Conservation (phyloP, 2,888 invertebrate genomes). For the Polydrusus tereticollis region DNA sequence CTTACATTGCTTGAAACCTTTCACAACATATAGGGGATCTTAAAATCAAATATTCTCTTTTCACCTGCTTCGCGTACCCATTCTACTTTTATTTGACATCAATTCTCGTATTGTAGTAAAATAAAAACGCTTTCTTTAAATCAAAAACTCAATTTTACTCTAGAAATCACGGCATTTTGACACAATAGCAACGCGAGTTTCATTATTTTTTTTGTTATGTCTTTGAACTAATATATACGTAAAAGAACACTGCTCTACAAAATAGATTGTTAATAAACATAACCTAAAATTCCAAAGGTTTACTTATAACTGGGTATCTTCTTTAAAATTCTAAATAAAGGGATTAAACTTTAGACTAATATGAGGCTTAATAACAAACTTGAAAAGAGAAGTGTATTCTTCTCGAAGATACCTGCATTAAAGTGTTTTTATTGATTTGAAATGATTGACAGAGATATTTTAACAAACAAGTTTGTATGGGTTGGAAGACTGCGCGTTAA, state of each 20-base stretch:
- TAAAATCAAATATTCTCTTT: not conserved
- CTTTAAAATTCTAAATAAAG: too few relatives aligned
- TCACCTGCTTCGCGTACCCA: not conserved
- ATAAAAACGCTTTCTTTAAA: not conserved
- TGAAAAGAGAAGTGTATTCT: too few relatives aligned
- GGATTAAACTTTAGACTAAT: too few relatives aligned
- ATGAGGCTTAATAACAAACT: too few relatives aligned
- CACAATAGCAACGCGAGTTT: not conserved
- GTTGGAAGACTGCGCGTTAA: too few relatives aligned
- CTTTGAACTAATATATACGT: not conserved
- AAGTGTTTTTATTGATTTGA: too few relatives aligned
- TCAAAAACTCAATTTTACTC: not conserved
- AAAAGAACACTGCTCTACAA: not conserved
- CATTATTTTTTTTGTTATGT: not conserved
- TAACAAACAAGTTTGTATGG: too few relatives aligned
- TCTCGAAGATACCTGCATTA: too few relatives aligned
- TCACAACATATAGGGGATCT: not conserved
- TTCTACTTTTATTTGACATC: not conserved
- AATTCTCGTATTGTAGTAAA: not conserved
- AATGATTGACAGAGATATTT: too few relatives aligned
- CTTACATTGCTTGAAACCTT: not conserved
- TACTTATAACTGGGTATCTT: too few relatives aligned
- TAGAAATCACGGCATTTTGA: not conserved
- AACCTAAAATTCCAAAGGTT: too few relatives aligned
- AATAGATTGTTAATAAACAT: too few relatives aligned